Evolutionary conservation across 2,797 vertebrate species (phyloP).

Genomic region (Gobionotothen gibberifrons): DNA sequence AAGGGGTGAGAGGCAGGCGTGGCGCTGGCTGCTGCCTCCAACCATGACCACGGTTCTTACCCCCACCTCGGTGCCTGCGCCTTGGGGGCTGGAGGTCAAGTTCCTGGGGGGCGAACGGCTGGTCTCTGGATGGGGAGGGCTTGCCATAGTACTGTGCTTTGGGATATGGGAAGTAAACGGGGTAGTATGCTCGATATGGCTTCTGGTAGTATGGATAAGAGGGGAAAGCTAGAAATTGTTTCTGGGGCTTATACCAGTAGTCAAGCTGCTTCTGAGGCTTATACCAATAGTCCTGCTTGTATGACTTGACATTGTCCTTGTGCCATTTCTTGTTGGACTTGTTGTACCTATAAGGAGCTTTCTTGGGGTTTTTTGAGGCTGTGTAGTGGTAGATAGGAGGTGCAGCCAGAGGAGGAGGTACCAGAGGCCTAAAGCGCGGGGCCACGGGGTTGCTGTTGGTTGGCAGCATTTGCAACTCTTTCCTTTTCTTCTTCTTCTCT

Average conservation of each 20-base stretch:
- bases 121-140: slow-evolving; percentile 84
- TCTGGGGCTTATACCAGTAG: slow-evolving; percentile 88
- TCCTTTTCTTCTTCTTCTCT: slow-evolving; percentile 91
- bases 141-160: slow-evolving; percentile 84
- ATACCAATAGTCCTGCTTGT: slow-evolving; percentile 88
- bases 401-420: slow-evolving; percentile 81
- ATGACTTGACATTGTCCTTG: slow-evolving; percentile 84
- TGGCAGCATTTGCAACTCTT: slow-evolving; percentile 76
- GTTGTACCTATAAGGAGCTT: slow-evolving; percentile 79
- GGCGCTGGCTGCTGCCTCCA: slow-evolving; percentile 79
- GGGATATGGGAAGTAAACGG: slow-evolving; percentile 87
- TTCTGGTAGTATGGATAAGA: slow-evolving; percentile 85
- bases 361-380: slow-evolving; percentile 82
- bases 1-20: slow-evolving; percentile 75
- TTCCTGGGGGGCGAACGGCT: slow-evolving; percentile 82
- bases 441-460: slow-evolving; percentile 54
- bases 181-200: slow-evolving; percentile 87
- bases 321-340: slow-evolving; percentile 85
- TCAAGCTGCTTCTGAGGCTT: slow-evolving; percentile 87
- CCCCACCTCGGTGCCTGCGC: slow-evolving; percentile 78
- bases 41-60: slow-evolving; percentile 82
- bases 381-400: slow-evolving; percentile 83
- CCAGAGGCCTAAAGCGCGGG: slow-evolving; percentile 85
- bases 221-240: slow-evolving; percentile 87
- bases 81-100: slow-evolving; percentile 76